Evolutionary conservation across 2,113 vertebrate species (phyloP).

Genomic region (Ovibos moschatus): DNA sequence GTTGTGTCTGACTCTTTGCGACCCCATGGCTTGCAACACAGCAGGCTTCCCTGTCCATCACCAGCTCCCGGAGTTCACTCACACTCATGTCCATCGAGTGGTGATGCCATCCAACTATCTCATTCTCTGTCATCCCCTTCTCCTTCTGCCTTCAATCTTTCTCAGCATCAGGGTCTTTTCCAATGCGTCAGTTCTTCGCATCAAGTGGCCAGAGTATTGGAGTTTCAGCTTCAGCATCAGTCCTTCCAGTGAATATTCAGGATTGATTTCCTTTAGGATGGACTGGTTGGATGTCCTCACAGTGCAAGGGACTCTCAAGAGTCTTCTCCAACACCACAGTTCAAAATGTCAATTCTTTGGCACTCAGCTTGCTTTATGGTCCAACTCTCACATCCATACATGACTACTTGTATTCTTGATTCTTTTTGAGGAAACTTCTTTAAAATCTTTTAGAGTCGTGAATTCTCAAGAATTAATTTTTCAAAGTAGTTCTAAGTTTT

Average conservation of each 20-base stretch:
- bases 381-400: background rate
- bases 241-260: background rate
- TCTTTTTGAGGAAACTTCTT: background rate
- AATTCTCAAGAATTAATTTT: background rate
- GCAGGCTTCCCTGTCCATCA: background rate
- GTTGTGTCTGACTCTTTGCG: background rate
- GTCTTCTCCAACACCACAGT: background rate
- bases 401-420: background rate
- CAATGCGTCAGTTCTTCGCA: background rate
- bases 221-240: background rate
- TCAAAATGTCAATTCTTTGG: background rate
- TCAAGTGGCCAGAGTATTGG: background rate
- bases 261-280: background rate
- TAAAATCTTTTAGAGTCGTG: background rate
- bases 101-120: background rate
- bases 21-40: background rate
- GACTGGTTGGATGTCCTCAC: background rate
- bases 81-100: background rate
- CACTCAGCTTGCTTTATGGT: background rate
- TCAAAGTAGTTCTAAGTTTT: conserved; percentile 11
- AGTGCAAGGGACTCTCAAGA: background rate
- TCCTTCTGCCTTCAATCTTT: background rate
- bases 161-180: background rate
- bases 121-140: background rate
- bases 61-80: accelerated